Percentiles rank a stretch among this genome's conserved stretches.
phyloP scores from a whole-genome alignment of 2,888 invertebrate genomes.

The Stenurella melanura region DNA sequence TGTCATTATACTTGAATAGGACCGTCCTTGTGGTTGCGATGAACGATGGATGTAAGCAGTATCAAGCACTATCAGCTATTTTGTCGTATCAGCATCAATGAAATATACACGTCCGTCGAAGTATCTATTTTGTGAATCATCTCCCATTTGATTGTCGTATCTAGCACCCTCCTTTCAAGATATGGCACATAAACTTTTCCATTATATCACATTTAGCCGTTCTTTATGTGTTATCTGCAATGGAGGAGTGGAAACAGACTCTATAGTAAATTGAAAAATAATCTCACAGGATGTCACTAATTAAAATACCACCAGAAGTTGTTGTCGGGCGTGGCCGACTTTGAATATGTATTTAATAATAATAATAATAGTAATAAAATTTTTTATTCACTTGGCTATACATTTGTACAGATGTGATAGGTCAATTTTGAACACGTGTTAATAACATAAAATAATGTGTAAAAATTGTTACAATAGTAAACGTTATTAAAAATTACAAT shows the following conservation, averaged over 20 bases:
- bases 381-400: too few species aligned
- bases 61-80: slow-evolving; percentile 9
- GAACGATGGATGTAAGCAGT: background rate
- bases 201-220: background rate
- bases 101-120: background rate
- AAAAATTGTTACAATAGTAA: too few species aligned
- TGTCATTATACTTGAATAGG: slow-evolving; percentile 10
- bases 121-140: background rate
- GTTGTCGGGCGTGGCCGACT: too few species aligned
- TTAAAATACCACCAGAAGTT: too few species aligned
- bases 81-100: slow-evolving; percentile 11
- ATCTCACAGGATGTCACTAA: too few species aligned
- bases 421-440: too few species aligned
- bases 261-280: background rate
- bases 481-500: too few species aligned
- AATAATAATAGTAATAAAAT: too few species aligned
- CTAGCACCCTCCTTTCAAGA: slow-evolving; percentile 7
- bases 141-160: background rate
- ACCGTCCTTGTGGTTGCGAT: slow-evolving; percentile 16
- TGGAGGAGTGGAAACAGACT: background rate
- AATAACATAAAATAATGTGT: too few species aligned
- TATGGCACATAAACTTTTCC: background rate
- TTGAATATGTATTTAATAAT: too few species aligned
- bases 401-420: too few species aligned
- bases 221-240: background rate